Conservation (phyloP, 2,797 vertebrate genomes). For the Rhincodon typus region DNA sequence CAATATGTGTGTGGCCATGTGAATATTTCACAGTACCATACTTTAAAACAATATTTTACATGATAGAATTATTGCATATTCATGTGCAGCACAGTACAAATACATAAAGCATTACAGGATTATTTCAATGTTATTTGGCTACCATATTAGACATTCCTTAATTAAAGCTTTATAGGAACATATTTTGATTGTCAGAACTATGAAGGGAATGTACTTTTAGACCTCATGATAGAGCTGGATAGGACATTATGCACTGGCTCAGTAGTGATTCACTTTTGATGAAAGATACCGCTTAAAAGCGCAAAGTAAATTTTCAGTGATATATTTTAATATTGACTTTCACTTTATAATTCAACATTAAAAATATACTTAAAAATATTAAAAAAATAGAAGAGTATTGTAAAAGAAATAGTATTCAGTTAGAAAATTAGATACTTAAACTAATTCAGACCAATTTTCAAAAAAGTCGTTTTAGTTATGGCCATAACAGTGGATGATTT, state of each 20-base stretch:
- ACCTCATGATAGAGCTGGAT: background rate
- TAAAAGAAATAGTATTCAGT: background rate
- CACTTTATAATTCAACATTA: no score
- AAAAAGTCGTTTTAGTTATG: no score
- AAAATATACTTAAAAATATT: background rate
- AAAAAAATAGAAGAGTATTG: background rate
- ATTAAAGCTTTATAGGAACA: background rate
- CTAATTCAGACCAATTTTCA: no score
- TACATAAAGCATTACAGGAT: background rate
- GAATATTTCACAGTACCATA: background rate
- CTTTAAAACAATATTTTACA: background rate
- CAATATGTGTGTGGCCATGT: background rate
- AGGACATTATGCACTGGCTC: background rate
- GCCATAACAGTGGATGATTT: no score
- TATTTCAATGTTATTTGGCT: background rate
- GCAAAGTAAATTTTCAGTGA: background rate
- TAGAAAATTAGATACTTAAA: background rate
- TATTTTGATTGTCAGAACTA: background rate
- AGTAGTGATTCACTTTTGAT: background rate
- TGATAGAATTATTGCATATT: background rate
- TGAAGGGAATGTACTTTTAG: background rate
- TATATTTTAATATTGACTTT: background rate
- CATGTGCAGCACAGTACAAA: background rate
- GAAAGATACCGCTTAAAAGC: background rate
- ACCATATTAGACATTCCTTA: background rate